Conservation (phyloP, 2,888 invertebrate species). For the Halocaridina rubra region DNA sequence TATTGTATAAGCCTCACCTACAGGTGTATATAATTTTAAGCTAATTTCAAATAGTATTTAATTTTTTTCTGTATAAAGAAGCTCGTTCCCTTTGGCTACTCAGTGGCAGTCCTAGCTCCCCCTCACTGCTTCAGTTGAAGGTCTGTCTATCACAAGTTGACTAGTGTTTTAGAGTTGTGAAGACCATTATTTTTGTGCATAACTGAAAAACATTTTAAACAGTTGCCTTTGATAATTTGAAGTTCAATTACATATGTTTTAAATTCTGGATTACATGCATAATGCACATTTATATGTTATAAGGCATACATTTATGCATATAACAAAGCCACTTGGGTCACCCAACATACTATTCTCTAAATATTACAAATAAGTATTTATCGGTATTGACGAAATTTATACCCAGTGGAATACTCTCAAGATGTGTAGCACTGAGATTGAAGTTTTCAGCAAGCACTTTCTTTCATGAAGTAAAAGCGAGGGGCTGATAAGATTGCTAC, state of each 20-base stretch:
- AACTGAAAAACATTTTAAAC: not conserved
- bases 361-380: too few species aligned
- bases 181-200: not conserved
- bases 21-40: not conserved
- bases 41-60: not conserved
- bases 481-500: conserved; percentile 51
- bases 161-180: conserved; percentile 5
- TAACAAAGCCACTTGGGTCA: too few species aligned
- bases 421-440: too few species aligned
- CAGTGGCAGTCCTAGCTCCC: conserved; percentile 26
- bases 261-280: not conserved
- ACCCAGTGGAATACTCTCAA: too few species aligned
- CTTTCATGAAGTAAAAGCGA: not conserved
- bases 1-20: not conserved
- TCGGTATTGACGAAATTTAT: too few species aligned
- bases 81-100: not conserved
- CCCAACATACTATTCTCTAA: too few species aligned
- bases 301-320: not conserved
- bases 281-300: not conserved
- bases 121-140: conserved; percentile 5
- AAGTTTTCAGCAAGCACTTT: not conserved
- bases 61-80: not conserved
- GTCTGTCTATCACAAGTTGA: conserved; percentile 3
- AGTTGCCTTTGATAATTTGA: not conserved
- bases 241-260: not conserved